Conservation (phyloP, 2,888 invertebrate species). For the Caenorhabditis uteleia region DNA sequence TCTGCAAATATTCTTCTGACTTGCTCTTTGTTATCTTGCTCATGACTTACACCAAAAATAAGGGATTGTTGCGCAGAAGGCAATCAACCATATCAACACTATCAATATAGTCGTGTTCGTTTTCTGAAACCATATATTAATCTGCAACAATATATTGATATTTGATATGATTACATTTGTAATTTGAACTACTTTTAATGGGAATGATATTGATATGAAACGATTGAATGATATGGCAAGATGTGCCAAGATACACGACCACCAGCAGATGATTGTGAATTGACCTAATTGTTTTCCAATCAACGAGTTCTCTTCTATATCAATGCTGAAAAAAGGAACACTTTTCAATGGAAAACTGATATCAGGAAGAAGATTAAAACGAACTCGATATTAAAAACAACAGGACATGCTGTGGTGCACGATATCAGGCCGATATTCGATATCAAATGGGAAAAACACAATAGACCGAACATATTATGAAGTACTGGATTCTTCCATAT, state of each 20-base stretch:
- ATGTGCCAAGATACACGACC: slow-evolving; percentile 45
- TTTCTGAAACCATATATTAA: slow-evolving; percentile 16
- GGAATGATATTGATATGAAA: slow-evolving; percentile 42
- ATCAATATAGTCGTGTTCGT: slow-evolving; percentile 12
- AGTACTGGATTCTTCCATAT: slow-evolving; percentile 36
- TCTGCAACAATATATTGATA: slow-evolving; percentile 16
- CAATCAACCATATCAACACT: slow-evolving; percentile 26
- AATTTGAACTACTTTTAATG: slow-evolving; percentile 20
- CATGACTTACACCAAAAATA: slow-evolving; percentile 42
- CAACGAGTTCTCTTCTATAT: slow-evolving; percentile 16
- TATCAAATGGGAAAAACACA: slow-evolving; percentile 41
- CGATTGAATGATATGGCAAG: slow-evolving; percentile 45
- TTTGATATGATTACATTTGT: background rate
- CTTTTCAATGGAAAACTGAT: no score
- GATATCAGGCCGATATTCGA: slow-evolving; percentile 40
- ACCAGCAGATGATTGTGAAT: slow-evolving; percentile 47
- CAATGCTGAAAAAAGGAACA: slow-evolving; percentile 26
- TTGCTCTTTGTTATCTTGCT: background rate
- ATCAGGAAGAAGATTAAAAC: no score
- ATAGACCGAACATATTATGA: slow-evolving; percentile 40
- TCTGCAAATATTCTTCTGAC: slow-evolving; percentile 5
- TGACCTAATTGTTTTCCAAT: slow-evolving; percentile 38
- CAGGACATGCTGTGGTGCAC: slow-evolving; percentile 39
- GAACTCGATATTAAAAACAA: slow-evolving; percentile 31
- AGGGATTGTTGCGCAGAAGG: slow-evolving; percentile 29